Percentiles rank a stretch among this genome's conserved stretches.
These are phyloP conservation scores for Cephus pygmeus DNA, from an alignment of 2,888 invertebrate species.

Conservation along the genomic window DNA sequence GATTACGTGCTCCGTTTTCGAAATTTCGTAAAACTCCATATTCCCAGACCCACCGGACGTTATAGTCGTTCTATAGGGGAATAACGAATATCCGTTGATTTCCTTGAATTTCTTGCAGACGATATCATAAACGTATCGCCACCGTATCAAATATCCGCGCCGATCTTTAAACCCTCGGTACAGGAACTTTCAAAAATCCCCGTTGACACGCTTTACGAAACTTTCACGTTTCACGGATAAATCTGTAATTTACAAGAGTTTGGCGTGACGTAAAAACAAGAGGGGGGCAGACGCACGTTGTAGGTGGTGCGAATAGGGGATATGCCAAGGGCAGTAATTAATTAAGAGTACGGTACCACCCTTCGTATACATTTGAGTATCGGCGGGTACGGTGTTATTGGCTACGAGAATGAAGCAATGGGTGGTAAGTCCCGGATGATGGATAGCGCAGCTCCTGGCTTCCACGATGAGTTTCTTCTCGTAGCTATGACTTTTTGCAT, in stretches of 20 bases:
- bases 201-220: background rate
- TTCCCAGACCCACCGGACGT: background rate
- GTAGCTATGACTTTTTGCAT: background rate
- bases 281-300: background rate
- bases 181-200: background rate
- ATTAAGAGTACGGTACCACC: slow-evolving; percentile 46
- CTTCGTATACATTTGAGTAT: slow-evolving; percentile 27
- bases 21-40: slow-evolving; percentile 11
- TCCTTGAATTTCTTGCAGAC: background rate
- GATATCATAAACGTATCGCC: background rate
- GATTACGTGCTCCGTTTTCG: slow-evolving; percentile 19
- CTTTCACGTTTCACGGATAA: background rate
- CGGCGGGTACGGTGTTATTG: slow-evolving; percentile 40
- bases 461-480: background rate
- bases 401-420: slow-evolving; percentile 37
- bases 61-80: background rate
- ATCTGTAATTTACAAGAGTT: background rate
- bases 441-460: slow-evolving; percentile 30
- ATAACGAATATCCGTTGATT: background rate
- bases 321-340: slow-evolving; percentile 42
- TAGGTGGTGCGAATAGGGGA: background rate
- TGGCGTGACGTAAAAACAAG: background rate
- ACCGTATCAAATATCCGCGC: background rate
- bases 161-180: background rate
- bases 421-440: slow-evolving; percentile 43